These are phyloP conservation scores for Zootoca vivipara DNA, from an alignment of 2,113 vertebrate genomes.

Conservation along the genomic window DNA sequence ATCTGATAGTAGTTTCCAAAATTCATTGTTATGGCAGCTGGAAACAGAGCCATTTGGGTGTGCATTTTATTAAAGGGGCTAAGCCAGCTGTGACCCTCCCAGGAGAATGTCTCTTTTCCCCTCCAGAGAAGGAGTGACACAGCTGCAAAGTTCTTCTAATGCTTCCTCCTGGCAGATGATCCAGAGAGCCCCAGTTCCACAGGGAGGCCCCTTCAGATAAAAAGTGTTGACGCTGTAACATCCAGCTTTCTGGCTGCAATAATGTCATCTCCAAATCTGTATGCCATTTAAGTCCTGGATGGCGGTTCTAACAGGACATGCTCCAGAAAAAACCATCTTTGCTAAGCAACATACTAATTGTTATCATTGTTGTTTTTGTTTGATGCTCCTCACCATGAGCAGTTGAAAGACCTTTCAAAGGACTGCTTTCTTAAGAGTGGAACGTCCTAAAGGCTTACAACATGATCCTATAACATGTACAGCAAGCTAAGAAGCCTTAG, in stretches of 20 bases:
- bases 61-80: neutral
- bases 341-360: neutral
- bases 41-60: conserved; percentile 28
- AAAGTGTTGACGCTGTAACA: neutral
- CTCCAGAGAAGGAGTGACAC: conserved; percentile 60
- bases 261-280: no score
- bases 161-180: conserved; percentile 57
- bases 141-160: conserved; percentile 49
- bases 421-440: neutral
- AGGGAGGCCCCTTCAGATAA: conserved; percentile 13
- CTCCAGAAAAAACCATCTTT: neutral
- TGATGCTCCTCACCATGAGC: neutral
- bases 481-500: no score
- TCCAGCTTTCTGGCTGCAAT: conserved; percentile 4
- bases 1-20: neutral
- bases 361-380: neutral
- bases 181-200: conserved; percentile 37
- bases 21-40: conserved; percentile 45
- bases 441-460: neutral
- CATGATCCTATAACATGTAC: neutral
- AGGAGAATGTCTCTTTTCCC: conserved; percentile 46
- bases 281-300: neutral
- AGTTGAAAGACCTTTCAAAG: neutral
- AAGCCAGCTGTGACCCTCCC: conserved; percentile 62
- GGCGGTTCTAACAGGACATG: neutral